These are phyloP conservation scores for Drosophila burlai DNA, from an alignment of 1,140 invertebrate genomes.

Conservation along the genomic window DNA sequence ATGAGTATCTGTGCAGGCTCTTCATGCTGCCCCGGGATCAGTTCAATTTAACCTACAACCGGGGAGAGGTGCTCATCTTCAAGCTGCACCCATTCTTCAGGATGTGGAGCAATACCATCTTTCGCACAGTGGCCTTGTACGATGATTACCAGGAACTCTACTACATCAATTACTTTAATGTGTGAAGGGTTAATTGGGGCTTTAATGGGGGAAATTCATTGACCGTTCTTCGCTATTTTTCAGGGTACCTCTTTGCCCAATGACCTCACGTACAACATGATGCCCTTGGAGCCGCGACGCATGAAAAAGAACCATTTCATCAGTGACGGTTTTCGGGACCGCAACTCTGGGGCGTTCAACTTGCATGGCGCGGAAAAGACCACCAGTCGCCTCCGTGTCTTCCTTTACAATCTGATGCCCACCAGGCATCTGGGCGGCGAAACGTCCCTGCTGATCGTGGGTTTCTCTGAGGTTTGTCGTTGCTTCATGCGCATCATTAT, in stretches of 20 bases:
- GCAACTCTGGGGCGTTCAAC: background rate
- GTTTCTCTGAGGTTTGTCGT: constrained; percentile 45
- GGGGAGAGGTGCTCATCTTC: constrained; percentile 60
- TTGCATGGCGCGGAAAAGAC: constrained; percentile 27
- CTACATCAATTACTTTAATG: constrained; percentile 39
- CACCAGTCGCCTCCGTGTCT: constrained; percentile 32
- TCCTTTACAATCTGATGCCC: constrained; percentile 53
- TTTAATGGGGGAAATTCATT: background rate
- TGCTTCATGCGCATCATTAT: constrained; percentile 54
- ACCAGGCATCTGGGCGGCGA: constrained; percentile 41
- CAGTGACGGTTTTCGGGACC: background rate
- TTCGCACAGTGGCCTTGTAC: constrained; percentile 47
- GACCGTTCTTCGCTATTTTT: background rate
- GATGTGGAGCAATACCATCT: constrained; percentile 55
- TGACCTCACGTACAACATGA: constrained; percentile 58
- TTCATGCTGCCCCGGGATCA: constrained; percentile 51
- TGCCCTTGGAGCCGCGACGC: constrained; percentile 65
- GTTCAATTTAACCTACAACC: constrained; percentile 32
- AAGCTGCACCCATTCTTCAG: constrained; percentile 63
- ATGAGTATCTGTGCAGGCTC: constrained; percentile 35
- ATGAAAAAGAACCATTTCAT: constrained; percentile 40
- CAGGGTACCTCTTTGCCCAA: constrained; percentile 50
- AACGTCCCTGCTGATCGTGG: constrained; percentile 43
- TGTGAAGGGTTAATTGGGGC: background rate
- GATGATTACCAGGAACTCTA: constrained; percentile 55